Evolutionary conservation across 1,140 invertebrate species (phyloP).

Genomic region (Drosophila miranda): DNA sequence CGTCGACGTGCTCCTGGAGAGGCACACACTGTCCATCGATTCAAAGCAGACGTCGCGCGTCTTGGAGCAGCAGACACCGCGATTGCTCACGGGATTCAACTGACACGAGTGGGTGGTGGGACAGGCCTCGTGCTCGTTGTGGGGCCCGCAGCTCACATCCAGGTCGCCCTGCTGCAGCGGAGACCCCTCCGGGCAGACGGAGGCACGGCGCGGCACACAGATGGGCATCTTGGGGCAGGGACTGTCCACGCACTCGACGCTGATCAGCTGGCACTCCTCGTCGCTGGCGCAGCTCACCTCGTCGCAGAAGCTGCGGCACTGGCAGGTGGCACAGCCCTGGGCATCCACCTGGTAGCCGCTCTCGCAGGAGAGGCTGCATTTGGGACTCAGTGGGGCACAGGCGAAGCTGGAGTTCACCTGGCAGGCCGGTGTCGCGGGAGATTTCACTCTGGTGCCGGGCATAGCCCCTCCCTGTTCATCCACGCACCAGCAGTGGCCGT

Average conservation of each 20-base stretch:
- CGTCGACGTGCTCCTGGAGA: constrained; percentile 80
- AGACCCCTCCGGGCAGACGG: constrained; percentile 87
- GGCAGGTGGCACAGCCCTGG: constrained; percentile 89
- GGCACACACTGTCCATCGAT: constrained; percentile 85
- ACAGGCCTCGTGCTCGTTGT: constrained; percentile 86
- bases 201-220: constrained; percentile 89
- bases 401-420: constrained; percentile 82
- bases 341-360: constrained; percentile 87
- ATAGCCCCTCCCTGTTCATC: constrained; percentile 92
- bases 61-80: constrained; percentile 92
- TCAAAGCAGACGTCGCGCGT: constrained; percentile 93
- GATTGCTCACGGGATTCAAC: constrained; percentile 90
- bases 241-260: constrained; percentile 83
- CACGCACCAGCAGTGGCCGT: constrained; percentile 94
- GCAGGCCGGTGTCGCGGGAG: constrained; percentile 79
- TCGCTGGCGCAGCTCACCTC: constrained; percentile 88
- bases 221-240: constrained; percentile 90
- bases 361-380: constrained; percentile 86
- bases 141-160: constrained; percentile 89
- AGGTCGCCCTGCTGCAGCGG: constrained; percentile 85
- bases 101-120: constrained; percentile 93
- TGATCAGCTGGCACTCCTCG: constrained; percentile 86
- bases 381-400: constrained; percentile 84
- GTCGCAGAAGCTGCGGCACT: constrained; percentile 90
- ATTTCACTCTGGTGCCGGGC: constrained; percentile 84